Evolutionary conservation across 2,113 vertebrate genomes (phyloP).

Genomic region (Nycticryphes semicollaris): DNA sequence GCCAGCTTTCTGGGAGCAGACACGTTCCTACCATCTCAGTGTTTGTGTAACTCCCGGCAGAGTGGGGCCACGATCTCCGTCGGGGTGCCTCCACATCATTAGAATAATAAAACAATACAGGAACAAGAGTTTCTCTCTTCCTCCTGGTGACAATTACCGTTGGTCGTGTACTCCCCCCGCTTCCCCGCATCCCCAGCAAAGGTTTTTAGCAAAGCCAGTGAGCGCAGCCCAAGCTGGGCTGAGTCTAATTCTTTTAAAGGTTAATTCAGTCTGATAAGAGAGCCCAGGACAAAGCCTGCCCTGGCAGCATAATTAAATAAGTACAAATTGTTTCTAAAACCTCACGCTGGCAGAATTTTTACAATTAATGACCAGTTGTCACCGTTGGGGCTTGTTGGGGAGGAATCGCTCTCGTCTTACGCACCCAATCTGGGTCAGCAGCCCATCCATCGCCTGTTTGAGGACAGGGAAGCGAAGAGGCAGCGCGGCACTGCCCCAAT

Average conservation of each 20-base stretch:
- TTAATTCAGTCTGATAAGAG: constrained; percentile 19
- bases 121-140: constrained; percentile 4
- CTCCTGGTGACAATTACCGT: not conserved
- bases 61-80: not conserved
- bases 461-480: not conserved
- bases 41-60: not conserved
- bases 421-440: not conserved
- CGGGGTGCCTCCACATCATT: not conserved
- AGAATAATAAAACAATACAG: constrained; percentile 7
- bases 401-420: not conserved
- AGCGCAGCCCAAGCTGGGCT: not conserved
- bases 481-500: not conserved
- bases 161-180: rapidly evolving
- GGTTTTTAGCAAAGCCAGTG: not conserved
- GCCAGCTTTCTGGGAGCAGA: not conserved
- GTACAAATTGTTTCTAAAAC: constrained; percentile 45
- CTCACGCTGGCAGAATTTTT: constrained; percentile 39
- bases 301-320: constrained; percentile 14
- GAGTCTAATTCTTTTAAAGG: not conserved
- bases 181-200: not conserved
- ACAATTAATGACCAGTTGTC: constrained; percentile 31
- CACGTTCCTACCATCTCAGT: not conserved
- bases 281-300: not conserved
- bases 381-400: not conserved
- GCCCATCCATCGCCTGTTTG: not conserved